Evolutionary conservation across 1,140 invertebrate genomes (phyloP), one percentile per base, ranked within the genome.

Genomic region (Caenorhabditis tropicalis): DNA sequence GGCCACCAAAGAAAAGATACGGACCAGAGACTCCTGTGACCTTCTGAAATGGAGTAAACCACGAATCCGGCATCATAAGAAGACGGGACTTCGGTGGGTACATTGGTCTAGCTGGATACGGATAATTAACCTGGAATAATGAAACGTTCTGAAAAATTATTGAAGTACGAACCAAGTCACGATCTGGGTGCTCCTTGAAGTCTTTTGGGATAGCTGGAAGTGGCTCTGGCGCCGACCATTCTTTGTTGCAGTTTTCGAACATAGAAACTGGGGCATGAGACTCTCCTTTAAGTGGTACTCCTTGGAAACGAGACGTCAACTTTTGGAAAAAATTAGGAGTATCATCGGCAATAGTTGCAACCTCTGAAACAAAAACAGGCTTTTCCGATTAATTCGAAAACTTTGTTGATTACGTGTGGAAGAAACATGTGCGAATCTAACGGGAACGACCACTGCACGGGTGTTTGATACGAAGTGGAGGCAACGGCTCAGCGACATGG

Each of bases 21-120:
- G 89, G 89, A 87, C 88, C 89, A 19, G 90, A 90, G 27, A 88
- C 87, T 74, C 89, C 89, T 36, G 89, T 90, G 49, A 91, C 86
- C 74, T 90, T 90, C 16, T 90, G 84, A 82, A 90, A 89, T 48
- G 89, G 86, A 58, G 87, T 91, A 70, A 82, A 87, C 90, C 90
- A 91, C 9, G 89, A 89, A 58, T 90, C 87, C 19, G 89, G 89
- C 49, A 90, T 84, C 79, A 89, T 88, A n/a, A 89, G 49, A 36
- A 90, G 48, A 24, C 89, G 88, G 46, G 85, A 87, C 83, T 91
- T 91, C 4, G 90, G 90, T 7, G 90, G 86, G 46, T 89, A 91
- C 85, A 87, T 86, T 43, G 81, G 82, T 46, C 83, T 79, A 79
- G 86, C 87, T 1, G 89, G 89, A 74, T 91, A 91, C 0, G 90